These are phyloP conservation scores for Drosophila incognita DNA, from an alignment of 2,888 invertebrate genomes.

Conservation along the genomic window DNA sequence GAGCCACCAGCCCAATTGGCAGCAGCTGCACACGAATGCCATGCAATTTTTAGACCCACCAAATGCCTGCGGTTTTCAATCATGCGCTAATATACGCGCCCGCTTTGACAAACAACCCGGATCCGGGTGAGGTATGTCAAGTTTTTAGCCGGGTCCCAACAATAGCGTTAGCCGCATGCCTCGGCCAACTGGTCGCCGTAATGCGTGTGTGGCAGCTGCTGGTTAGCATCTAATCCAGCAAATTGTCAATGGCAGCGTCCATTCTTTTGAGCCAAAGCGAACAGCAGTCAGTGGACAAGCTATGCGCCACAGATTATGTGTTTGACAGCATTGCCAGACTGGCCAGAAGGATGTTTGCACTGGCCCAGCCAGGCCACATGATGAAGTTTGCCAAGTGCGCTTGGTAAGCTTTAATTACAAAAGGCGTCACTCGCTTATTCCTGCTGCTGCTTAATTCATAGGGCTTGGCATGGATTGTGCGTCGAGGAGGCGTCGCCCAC, in stretches of 20 bases:
- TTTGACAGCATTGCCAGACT: constrained; percentile 64
- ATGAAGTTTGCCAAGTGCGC: constrained; percentile 72
- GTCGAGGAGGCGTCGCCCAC: constrained; percentile 40
- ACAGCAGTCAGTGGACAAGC: constrained; percentile 24
- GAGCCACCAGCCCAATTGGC: constrained; percentile 39
- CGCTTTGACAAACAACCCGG: constrained; percentile 54
- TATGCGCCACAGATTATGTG: constrained; percentile 74
- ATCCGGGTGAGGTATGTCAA: background rate
- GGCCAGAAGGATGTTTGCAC: background rate
- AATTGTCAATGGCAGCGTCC: constrained; percentile 67
- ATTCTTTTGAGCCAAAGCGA: constrained; percentile 66
- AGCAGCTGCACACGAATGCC: constrained; percentile 61
- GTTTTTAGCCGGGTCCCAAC: constrained; percentile 18
- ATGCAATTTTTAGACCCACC: constrained; percentile 51
- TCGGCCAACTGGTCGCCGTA: constrained; percentile 28
- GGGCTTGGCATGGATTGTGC: constrained; percentile 52
- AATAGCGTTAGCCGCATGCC: constrained; percentile 22
- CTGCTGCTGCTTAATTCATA: constrained; percentile 66
- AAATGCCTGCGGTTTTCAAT: constrained; percentile 57
- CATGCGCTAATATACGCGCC: constrained; percentile 72
- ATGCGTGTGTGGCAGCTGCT: constrained; percentile 19
- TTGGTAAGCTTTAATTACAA: constrained; percentile 76
- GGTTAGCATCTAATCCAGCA: constrained; percentile 41
- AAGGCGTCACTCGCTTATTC: constrained; percentile 33
- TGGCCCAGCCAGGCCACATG: constrained; percentile 36